Conservation (phyloP, 2,888 invertebrate species). For the Anodontia alba region DNA sequence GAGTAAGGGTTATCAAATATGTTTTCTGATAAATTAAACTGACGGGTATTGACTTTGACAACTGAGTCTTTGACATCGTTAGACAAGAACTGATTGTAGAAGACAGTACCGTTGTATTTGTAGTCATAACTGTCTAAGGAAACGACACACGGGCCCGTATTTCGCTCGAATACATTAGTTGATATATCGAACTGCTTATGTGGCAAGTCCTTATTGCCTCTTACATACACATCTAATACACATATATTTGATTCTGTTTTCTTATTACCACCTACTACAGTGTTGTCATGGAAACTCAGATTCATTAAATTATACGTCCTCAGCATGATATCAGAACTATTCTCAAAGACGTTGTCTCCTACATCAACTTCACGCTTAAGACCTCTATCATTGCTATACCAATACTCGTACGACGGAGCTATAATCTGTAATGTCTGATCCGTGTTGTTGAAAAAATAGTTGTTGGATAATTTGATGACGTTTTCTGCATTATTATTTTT, state of each 20-base stretch:
- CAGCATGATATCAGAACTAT: constrained; percentile 24
- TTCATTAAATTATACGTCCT: constrained; percentile 24
- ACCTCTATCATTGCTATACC: background rate
- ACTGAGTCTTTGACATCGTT: constrained; percentile 21
- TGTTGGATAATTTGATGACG: constrained; percentile 3
- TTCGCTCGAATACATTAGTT: constrained; percentile 45
- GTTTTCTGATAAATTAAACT: constrained; percentile 49
- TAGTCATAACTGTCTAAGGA: constrained; percentile 15
- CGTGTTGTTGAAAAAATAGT: constrained; percentile 8
- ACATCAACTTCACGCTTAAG: constrained; percentile 16
- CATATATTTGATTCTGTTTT: background rate
- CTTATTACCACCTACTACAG: constrained; percentile 8
- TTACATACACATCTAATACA: constrained; percentile 23
- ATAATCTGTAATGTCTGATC: background rate
- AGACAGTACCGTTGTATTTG: constrained; percentile 30
- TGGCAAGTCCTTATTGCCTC: background rate
- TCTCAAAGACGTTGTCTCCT: constrained; percentile 32
- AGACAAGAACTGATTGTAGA: constrained; percentile 40
- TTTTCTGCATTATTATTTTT: background rate
- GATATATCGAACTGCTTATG: constrained; percentile 30
- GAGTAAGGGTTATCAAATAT: constrained; percentile 55
- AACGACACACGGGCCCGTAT: constrained; percentile 32
- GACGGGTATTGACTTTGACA: constrained; percentile 18
- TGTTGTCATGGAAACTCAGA: constrained; percentile 40
- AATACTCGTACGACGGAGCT: background rate